Base-by-base conservation (phyloP, 1,140 invertebrate genomes). In the Brachionus plicatilis region DNA sequence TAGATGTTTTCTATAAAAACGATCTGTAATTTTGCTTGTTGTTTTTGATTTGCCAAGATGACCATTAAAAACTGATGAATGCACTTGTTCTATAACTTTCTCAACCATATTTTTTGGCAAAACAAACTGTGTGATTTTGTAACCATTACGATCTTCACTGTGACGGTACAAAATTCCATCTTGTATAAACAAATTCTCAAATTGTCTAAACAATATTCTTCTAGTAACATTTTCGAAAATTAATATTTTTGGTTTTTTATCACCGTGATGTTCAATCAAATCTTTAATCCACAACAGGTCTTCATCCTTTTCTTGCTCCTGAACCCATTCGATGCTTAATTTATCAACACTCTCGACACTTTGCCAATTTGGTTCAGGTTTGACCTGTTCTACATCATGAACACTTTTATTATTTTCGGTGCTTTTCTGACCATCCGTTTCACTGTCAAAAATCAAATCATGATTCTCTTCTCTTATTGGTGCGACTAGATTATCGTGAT, bases 171-270 rank as follows among this genome's bases (percentile, higher is more conserved):
- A 66, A 66, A 66, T 66, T 11, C 33, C 65, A 68, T 68, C 33
- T 33, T 68, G 27, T 68, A 68, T 33, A 68, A 29, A 33, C 14
- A 68, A 68, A 68, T 68, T 68, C 27, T 68, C 65, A 68, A 33
- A 68, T 37, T 68, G 65, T 68, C 33, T 68, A 68, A 68, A 68
- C 12, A 68, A 68, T 33, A 68, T 68, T 68, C 65, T 68, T 33
- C 65, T 29, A 68, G 27, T 68, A 14, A 33, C 27, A 68, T 68
- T 68, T 68, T 68, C 65, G 65, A 68, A 68, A 68, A 68, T 68
- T 68, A 68, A 68, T 68, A 68, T 68, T 68, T 68, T 68, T 33
- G 65, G 27, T 68, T 68, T 68, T 68, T 68, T 68, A 68, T 68
- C 65, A 33, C 65, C 65, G 65, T 68, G 65, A 33, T 33, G 27